Evolutionary conservation across 2,888 invertebrate species (phyloP), one percentile per base, ranked within the genome.

Genomic region (Auanema freiburgensis): DNA sequence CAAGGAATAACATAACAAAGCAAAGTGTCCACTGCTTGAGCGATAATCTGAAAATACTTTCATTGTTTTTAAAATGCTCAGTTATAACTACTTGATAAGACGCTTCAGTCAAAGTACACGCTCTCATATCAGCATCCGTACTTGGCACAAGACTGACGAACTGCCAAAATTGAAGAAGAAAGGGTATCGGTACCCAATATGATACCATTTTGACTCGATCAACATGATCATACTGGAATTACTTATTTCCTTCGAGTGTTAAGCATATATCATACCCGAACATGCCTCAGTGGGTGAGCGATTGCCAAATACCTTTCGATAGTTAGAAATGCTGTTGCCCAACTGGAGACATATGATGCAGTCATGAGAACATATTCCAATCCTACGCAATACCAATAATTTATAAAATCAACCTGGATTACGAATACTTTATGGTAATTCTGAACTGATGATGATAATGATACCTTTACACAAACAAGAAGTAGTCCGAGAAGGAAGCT

Each of bases 281-380:
- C 75, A 58, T 80, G 79, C 24, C 73, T 65, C 40, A 81, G 59
- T 10, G 82, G 82, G 63, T 82, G 79, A 16, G 77, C 79, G 24
- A 82, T 78, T 5, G 82, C 82, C 33, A 82, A 63, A 62, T 81
- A 82, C 49, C 82, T 65, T 60, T 82, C 82, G 41, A 82, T 78
- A 21, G 82, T 83, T n/a, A 82, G 65, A 8, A 81, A 81, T 6
- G 79, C 79, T 16, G 81, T 80, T 6, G 80, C 71, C 82, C 82
- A 82, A 57, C 77, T 76, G 41, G 78, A 78, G 41, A 82, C 71
- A 63, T 81, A 82, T 3, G 78, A 78, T 6, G 79, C 70, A 1
- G 76, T 74, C 77, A 79, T 79, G 21, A 82, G 65, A 16, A 82
- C 69, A 65, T 82, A 82, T 63, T 82, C 82, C 33, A 81, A 60